Base-by-base conservation (phyloP, 2,113 vertebrate species). In the Zootoca vivipara region DNA sequence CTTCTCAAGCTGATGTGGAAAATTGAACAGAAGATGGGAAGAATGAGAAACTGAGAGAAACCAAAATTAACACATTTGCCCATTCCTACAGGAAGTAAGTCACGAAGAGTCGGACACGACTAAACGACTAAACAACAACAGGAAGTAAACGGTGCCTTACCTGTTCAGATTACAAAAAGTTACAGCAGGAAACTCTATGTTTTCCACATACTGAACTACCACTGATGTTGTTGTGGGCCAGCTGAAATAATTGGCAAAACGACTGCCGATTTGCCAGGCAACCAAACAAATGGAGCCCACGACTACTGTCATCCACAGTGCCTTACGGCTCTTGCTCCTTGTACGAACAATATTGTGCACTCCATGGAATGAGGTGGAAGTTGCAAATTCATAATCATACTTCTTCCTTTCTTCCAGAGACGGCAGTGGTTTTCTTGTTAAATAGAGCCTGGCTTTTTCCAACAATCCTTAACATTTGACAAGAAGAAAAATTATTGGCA, bases 141-240 rank as follows among this genome's bases (percentile, higher is more conserved):
- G 46, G 46, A 52, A 52, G 46, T 52, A 52, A 52, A 73, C 0
- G 24, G 40, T 80, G 7, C 30, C 90, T 95, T 96, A 98, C 97
- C 97, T 97, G 95, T 98, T 97, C 89, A 97, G 88, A 92, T 94
- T 97, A 90, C 97, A 98, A 75, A 98, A 96, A 1, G 97, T 97
- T 89, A 98, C 97, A 75, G 97, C 96, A 0, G 97, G 97, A 79
- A 98, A 97, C n/a, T 96, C 95, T 8, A 97, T 90, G 0, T 96
- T 93, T 75, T 97, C 96, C 86, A 96, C 95, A 0, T 97, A 97
- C 64, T 97, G 97, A 30, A 97, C 95, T 12, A 95, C 95, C 38
- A 97, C 82, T 0, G 97, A 94, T 0, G 95, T 97, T 0, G 96
- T 97, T 35, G 96, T 97, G n/a, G 97, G 96, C 97, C 97, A 97